Conservation (phyloP, 2,797 vertebrate species). For the Semaprochilodus insignis region DNA sequence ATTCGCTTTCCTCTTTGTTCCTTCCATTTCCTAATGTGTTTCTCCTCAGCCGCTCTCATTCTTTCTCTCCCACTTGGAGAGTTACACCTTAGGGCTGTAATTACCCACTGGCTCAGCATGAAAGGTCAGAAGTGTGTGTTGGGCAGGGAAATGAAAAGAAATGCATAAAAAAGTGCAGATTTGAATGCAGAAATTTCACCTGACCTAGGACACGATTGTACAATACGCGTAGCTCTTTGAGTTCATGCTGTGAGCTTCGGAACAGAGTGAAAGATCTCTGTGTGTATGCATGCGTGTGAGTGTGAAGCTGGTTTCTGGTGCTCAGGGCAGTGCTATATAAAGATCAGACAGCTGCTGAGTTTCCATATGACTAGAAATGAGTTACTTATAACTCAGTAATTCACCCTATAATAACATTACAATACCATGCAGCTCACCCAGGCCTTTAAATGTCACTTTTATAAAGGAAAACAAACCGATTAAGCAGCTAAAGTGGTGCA, state of each 20-base stretch:
- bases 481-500: background rate
- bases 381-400: background rate
- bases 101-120: background rate
- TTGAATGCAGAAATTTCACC: background rate
- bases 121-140: constrained; percentile 14
- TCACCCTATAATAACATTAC: background rate
- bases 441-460: background rate
- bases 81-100: constrained; percentile 18
- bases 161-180: background rate
- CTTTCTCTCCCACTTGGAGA: background rate
- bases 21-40: background rate
- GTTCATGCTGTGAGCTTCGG: background rate
- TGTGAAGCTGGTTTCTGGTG: constrained; percentile 10
- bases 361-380: constrained; percentile 17
- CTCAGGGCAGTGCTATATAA: constrained; percentile 21
- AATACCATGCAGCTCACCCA: background rate
- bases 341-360: constrained; percentile 22
- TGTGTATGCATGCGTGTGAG: background rate
- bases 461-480: background rate
- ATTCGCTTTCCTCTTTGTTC: background rate
- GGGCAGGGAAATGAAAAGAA: background rate
- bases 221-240: background rate
- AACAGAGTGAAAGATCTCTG: background rate
- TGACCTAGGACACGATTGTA: background rate
- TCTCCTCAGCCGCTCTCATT: background rate